Percentiles rank a stretch among this genome's conserved stretches.
Evolutionary conservation across 2,888 invertebrate species (phyloP).

Genomic region (Lasius fuliginosus): DNA sequence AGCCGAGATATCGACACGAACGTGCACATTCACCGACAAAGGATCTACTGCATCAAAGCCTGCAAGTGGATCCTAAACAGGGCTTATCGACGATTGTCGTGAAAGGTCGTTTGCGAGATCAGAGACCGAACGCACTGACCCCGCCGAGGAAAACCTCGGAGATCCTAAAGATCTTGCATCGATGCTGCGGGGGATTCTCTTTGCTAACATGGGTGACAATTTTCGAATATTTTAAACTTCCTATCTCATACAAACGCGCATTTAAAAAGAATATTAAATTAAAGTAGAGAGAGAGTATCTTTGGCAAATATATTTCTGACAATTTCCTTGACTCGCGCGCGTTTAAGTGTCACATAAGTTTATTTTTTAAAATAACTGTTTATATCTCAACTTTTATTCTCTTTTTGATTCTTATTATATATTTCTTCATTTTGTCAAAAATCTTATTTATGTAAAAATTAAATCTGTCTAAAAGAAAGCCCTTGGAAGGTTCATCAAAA

Average conservation of each 20-base stretch:
- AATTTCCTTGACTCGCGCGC: neutral
- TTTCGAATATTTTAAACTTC: neutral
- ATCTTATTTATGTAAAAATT: neutral
- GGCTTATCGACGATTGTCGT: constrained; percentile 89
- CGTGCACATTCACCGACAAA: constrained; percentile 68
- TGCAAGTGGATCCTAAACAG: constrained; percentile 63
- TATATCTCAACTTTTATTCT: neutral
- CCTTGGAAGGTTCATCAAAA: neutral
- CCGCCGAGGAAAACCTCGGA: constrained; percentile 91
- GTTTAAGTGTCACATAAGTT: neutral
- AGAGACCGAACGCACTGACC: constrained; percentile 91
- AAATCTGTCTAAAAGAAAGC: neutral
- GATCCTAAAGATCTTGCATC: constrained; percentile 90
- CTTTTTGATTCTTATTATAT: too few relatives aligned
- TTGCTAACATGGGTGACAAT: constrained; percentile 75
- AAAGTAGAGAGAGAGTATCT: neutral
- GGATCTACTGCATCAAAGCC: constrained; percentile 67
- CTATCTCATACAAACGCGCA: neutral
- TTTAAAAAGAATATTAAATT: neutral
- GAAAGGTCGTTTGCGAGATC: constrained; percentile 87
- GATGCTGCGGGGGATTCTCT: constrained; percentile 89
- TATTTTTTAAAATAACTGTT: neutral
- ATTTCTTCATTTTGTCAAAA: neutral
- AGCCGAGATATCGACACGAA: constrained; percentile 74
- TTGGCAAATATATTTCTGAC: neutral